Evolutionary conservation across 2,888 invertebrate species (phyloP), one percentile per base, ranked within the genome.

Genomic region (Stenurella melanura): DNA sequence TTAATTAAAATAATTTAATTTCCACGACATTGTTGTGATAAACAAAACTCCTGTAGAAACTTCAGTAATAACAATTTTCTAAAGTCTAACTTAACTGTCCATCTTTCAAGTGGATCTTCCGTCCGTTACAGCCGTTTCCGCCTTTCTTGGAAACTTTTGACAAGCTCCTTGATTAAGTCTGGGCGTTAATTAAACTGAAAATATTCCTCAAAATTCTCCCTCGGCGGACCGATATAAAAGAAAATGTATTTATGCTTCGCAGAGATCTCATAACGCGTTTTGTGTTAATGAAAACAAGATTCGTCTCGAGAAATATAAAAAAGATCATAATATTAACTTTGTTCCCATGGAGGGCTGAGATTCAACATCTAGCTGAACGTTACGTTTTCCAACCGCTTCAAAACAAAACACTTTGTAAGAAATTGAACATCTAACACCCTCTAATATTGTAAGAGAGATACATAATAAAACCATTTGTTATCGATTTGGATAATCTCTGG

Each of bases 151-250:
- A 67, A 74, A 74, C 67, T 68, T 68, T 66, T 66, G 68, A 68
- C 74, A 68, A 60, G 74, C 67, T 42, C 56, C 68, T 30, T 74
- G 74, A 74, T 74, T 74, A 74, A 68, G 68, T 38, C 74, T 19
- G 68, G 26, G 68, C 60, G 50, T 60, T 74, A 74, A 74, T 74
- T 74, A 74, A 74, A 68, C 68, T 58, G 68, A 60, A 74, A 58
- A 66, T 68, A 61, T 67, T 58, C 38, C 69, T 30, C 57, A 60
- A 60, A 60, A 70, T 60, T 58, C 56, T 56, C 54, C 54, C 18
- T 12, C 21, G 12, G 10, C 18, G 19, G 60, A 60, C 42, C 12
- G 17, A 38, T 58, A 18, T 69, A 54, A 69, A 58, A 34, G 30
- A 34, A 69, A 58, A 21, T 18, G 57, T 11, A 57, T 58, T 58